Conservation (phyloP, 2,888 invertebrate species). For the Eupithecia pulchellata region DNA sequence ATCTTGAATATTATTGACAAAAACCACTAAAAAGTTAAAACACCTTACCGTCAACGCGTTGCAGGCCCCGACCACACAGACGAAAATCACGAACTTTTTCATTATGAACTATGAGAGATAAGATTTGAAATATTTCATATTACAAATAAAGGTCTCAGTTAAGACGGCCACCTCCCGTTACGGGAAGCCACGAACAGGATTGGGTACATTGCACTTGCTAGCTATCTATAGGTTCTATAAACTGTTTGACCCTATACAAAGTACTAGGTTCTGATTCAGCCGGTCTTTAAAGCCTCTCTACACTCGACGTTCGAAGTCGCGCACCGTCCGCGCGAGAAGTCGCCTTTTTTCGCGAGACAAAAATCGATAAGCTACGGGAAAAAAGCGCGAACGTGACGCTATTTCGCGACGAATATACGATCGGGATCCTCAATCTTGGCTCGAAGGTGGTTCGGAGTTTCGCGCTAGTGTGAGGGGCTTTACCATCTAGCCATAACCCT, state of each 20-base stretch:
- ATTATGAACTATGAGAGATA: constrained; percentile 19
- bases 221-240: constrained; percentile 25
- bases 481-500: not conserved
- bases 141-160: constrained; percentile 10
- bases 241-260: constrained; percentile 35
- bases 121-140: constrained; percentile 8
- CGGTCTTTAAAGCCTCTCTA: too few species aligned
- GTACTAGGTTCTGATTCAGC: constrained; percentile 33
- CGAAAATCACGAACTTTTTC: constrained; percentile 45
- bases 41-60: constrained; percentile 44
- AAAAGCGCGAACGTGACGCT: too few species aligned
- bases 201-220: constrained; percentile 68
- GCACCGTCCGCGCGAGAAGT: too few species aligned
- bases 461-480: too few species aligned
- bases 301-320: too few species aligned
- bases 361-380: too few species aligned
- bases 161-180: constrained; percentile 52
- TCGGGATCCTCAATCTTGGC: too few species aligned
- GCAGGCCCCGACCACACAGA: constrained; percentile 41
- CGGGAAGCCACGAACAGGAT: constrained; percentile 61
- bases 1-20: not conserved
- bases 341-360: too few species aligned
- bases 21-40: not conserved
- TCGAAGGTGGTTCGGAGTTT: too few species aligned
- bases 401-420: too few species aligned